Evolutionary conservation across 2,113 vertebrate species (phyloP), one percentile per base, ranked within the genome.

Genomic region (Telmatochromis sp.): DNA sequence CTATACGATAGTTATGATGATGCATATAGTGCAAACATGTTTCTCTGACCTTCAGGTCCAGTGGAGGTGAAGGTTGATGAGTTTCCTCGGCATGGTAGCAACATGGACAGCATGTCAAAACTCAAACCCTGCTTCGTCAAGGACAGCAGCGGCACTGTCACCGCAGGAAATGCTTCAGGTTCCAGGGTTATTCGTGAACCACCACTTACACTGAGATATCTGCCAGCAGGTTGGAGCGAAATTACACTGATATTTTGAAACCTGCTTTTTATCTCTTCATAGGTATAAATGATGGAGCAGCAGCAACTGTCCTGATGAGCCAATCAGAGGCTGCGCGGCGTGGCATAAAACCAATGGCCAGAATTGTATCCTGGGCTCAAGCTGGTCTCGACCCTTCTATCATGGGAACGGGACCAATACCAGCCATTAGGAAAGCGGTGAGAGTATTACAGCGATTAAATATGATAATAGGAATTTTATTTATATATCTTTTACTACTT

Each of bases 261-360:
- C 5, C 55, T 33, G 1, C 19, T 31, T 47, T 47, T 73, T 85
- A 7, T 68, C 9, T 31, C 14, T 17, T 42, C 65, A n/a, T 45
- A 99, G 99, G 98, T 84, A 86, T 99, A 1, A 99, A 98, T 54
- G 98, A 99, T 40, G 99, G 99, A 14, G 99, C 98, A 28, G 99
- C 99, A 26, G 98, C 98, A 21, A 97, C 98, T 71, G 91, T 99
- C 85, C 94, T 99, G 4, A 99, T 99, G 98, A 98, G 96, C 95
- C 97, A 97, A 86, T 97, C 97, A 0, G 98, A 98, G 94, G 98
- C 98, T n/a, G 89, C 57, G 21, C 95, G 68, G 28, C 97, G 98
- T 51, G 97, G 96, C 63, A 85, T 99, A 9, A 95, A 65, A 73
- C 97, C 99, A 60, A 93, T 99, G 96, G 98, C 97, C 73, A 95